Evolutionary conservation across 2,888 invertebrate genomes (phyloP).

Genomic region (Dastarcus helophoroides): DNA sequence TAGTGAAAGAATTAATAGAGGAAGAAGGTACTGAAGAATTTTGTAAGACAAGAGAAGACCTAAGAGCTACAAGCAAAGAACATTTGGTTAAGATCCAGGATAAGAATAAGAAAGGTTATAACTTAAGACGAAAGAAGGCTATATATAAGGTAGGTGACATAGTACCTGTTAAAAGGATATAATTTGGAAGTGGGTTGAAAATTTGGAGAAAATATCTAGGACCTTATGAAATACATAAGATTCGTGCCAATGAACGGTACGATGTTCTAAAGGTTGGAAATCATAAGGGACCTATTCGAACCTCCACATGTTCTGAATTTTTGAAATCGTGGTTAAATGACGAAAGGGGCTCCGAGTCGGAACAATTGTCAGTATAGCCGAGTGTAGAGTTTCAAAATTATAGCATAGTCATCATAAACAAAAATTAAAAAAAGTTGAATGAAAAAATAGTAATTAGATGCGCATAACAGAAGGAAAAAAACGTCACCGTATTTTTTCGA

Average conservation of each 20-base stretch:
- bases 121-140: constrained; percentile 17
- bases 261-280: constrained; percentile 21
- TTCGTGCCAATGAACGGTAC: constrained; percentile 24
- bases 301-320: no score
- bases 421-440: no score
- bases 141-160: no score
- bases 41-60: constrained; percentile 11
- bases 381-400: no score
- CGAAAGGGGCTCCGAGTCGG: no score
- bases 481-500: no score
- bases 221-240: constrained; percentile 16
- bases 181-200: no score
- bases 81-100: constrained; percentile 14
- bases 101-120: constrained; percentile 18
- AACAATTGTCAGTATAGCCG: no score
- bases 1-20: constrained; percentile 15
- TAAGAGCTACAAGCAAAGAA: constrained; percentile 13
- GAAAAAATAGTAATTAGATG: no score
- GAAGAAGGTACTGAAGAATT: constrained; percentile 10
- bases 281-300: not conserved
- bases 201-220: constrained; percentile 27
- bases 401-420: no score
- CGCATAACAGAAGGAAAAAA: no score
- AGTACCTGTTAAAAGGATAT: constrained; percentile 28
- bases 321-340: no score